Conservation (phyloP, 2,888 invertebrate species). For the Furcula furcula region DNA sequence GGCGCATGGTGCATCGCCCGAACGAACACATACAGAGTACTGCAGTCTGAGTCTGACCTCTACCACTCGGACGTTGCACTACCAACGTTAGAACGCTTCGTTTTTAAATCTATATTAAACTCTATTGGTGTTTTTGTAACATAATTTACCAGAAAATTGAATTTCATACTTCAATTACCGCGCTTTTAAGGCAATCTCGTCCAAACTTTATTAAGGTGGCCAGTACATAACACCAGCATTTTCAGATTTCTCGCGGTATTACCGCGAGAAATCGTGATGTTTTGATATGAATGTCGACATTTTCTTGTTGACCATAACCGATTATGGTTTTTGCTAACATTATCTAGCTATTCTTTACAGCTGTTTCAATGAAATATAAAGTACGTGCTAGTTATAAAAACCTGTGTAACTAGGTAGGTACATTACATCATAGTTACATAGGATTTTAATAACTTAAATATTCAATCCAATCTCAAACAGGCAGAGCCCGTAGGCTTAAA, state of each 20-base stretch:
- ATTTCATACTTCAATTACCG: not conserved
- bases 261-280: not conserved
- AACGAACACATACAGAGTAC: conserved; percentile 29
- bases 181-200: conserved; percentile 1
- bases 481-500: too few species aligned
- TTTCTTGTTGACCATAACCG: not conserved
- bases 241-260: not conserved
- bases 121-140: conserved; percentile 1
- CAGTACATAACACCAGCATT: too few species aligned
- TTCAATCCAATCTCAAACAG: too few species aligned
- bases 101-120: conserved; percentile 20
- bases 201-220: not conserved
- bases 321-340: not conserved
- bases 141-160: conserved; percentile 1
- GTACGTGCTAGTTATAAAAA: too few species aligned
- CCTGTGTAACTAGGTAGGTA: too few species aligned
- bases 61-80: conserved; percentile 49
- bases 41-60: conserved; percentile 51
- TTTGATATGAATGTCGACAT: not conserved
- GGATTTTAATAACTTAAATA: too few species aligned
- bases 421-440: too few species aligned
- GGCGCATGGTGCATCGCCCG: conserved; percentile 52
- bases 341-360: not conserved
- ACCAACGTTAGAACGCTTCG: conserved; percentile 31
- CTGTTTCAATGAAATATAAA: too few species aligned